Evolutionary conservation across 92 coral and sea anemone species (phyloP), one percentile per base, ranked within the genome.

Genomic region (Umimayanthus kanabou): DNA sequence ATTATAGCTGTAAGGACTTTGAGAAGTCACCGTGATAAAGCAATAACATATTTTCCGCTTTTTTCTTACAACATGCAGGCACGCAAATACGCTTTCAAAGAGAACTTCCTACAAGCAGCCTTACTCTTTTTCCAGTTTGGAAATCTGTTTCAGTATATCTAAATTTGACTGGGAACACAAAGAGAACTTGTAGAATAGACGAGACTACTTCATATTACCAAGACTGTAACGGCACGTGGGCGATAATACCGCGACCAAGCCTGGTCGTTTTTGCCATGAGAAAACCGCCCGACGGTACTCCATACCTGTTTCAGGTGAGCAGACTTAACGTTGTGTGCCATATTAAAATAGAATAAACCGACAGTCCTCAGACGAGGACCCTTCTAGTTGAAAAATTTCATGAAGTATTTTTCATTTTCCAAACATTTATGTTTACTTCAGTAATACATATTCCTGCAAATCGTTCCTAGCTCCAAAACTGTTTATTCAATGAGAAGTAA

Each of bases 171-270:
- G 53, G 79, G 39, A n/a, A 5, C 10, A 22, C 49, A 18, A 4
- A 3, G 28, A 75, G 23, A 75, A 75, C 79, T 6, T 75, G 79
- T n/a, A 75, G 45, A 39, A 75, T 75, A 22, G 25, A 75, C 30
- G 25, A 40, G 45, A 14, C 79, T 75, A 75, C 79, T 75, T 75
- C 79, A 75, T 75, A 39, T 75, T 75, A 75, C 45, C 79, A 75
- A 75, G 26, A 39, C 1, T 75, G 79, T 39, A 75, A 39, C 15
- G 79, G 50, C 3, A 75, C 79, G 9, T 75, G 79, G 79, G 39
- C 25, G 26, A 9, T 2, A 20, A 75, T 75, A 13, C 47, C 45
- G 39, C 49, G 7, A n/a, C 20, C 50, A 4, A 39, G 79, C 45
- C 79, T 75, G 25, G 18, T 37, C 79, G 9, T 26, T 39, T 75